Conservation (phyloP, 2,113 vertebrate genomes). For the Microtus ochrogaster region DNA sequence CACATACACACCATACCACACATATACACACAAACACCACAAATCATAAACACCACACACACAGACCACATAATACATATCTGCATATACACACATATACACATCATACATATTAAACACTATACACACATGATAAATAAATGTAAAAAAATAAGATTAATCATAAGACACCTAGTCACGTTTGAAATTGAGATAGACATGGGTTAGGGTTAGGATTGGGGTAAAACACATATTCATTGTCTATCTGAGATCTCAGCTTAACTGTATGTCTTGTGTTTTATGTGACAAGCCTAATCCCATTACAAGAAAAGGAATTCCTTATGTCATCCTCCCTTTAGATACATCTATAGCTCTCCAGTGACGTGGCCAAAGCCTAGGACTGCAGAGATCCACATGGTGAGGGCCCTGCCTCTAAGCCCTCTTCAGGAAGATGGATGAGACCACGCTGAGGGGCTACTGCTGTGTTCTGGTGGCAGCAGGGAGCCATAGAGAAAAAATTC, state of each 20-base stretch:
- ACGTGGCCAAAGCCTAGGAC: neutral
- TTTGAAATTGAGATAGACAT: neutral
- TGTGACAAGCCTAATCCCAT: neutral
- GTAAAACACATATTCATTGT: neutral
- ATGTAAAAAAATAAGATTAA: neutral
- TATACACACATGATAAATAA: neutral
- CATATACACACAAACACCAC: neutral
- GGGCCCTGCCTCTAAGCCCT: too few relatives aligned
- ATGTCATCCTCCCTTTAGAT: neutral
- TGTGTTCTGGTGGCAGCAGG: neutral
- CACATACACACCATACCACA: neutral
- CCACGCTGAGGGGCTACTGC: fast-evolving
- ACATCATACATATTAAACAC: neutral
- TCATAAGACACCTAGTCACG: neutral
- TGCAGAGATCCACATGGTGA: fast-evolving
- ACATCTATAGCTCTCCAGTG: neutral
- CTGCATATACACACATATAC: neutral
- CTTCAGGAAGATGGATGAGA: neutral
- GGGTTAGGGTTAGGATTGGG: too few relatives aligned
- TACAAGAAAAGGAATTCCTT: neutral
- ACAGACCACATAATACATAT: neutral
- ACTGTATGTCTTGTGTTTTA: neutral
- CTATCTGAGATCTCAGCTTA: neutral
- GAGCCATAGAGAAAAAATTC: neutral
- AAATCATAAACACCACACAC: neutral